A percentile compares a stretch with the other conserved stretches of the same genome.
phyloP scores from a whole-genome alignment of 1,140 invertebrate species.

The Meteorus sp. region DNA sequence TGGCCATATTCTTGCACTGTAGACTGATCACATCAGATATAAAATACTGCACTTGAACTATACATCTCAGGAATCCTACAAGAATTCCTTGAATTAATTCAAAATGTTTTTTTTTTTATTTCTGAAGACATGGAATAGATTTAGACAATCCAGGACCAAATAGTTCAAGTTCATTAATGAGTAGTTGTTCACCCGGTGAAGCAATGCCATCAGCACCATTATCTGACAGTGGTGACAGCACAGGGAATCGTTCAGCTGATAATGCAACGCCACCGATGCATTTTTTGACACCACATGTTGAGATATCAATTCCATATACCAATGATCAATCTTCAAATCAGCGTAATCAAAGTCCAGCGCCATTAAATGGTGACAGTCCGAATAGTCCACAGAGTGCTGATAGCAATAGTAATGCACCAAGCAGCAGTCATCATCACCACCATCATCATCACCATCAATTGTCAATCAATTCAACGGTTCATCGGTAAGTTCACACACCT shows the following conservation, averaged over 20 bases:
- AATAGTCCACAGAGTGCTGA: slow-evolving; percentile 77
- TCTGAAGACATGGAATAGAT: slow-evolving; percentile 78
- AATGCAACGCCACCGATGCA: slow-evolving; percentile 87
- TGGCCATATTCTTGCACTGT: no score
- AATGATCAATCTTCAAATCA: slow-evolving; percentile 50
- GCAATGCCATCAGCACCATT: slow-evolving; percentile 68
- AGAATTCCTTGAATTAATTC: no score
- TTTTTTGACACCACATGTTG: slow-evolving; percentile 84
- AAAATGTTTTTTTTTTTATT: no score
- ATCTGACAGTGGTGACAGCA: slow-evolving; percentile 79
- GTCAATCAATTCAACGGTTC: slow-evolving; percentile 52
- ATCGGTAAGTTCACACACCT: slow-evolving; percentile 4
- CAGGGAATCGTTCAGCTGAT: slow-evolving; percentile 74
- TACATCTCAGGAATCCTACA: no score
- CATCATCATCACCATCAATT: slow-evolving; percentile 61
- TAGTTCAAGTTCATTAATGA: slow-evolving; percentile 64
- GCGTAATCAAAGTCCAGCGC: slow-evolving; percentile 48
- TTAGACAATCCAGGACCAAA: slow-evolving; percentile 83
- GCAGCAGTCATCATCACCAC: slow-evolving; percentile 68
- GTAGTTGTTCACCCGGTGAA: slow-evolving; percentile 56
- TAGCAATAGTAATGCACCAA: slow-evolving; percentile 72
- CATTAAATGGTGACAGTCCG: slow-evolving; percentile 59
- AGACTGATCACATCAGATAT: no score
- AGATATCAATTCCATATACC: slow-evolving; percentile 83
- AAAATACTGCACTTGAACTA: no score